Evolutionary conservation across 2,113 vertebrate genomes (phyloP), one percentile per base, ranked within the genome.

Genomic region (Oreochromis spilurus): DNA sequence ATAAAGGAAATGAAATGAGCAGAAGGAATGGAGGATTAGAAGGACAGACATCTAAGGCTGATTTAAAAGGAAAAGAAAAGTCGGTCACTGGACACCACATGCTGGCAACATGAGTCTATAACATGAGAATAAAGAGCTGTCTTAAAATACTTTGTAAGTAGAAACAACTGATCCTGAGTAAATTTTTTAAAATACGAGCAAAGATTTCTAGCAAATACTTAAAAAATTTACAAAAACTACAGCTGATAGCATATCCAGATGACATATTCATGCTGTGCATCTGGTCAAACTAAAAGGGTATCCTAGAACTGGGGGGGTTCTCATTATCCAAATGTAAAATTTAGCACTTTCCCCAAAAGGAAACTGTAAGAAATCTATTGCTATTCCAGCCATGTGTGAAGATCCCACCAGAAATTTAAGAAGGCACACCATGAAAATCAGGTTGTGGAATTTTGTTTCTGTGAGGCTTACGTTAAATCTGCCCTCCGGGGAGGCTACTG

Each of bases 401-500:
- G 54, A 91, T 78, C 21, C 14, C 78, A 82, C 72, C 62, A 60
- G 81, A 87, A 84, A n/a, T 90, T 89, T 84, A 75, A 81, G 75
- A 82, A 53, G 80, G 34, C 50, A 57, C 67, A 88, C 80, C 83
- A 84, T 89, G 82, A 93, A 90, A 88, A 84, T 83, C 86, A 79
- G 45, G 45, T 80, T 89, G 81, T 84, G 81, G 62, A 81, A 70
- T 91, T 72, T 62, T 90, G 70, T 86, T 89, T 89, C 75, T 83
- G 72, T 60, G 52, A 34, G 34, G 60, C 65, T 91, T 90, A 86
- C 89, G 82, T 86, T 90, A 88, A 91, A 92, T 91, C 88, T 80
- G 40, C 79, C 93, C 88, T 86, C 58, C n/a, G 31, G 84, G 65
- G 86, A 89, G 80, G 89, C 88, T 86, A 87, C 87, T 94, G 90